Conservation (phyloP, 92 coral and sea anemone genomes). For the Porites lobata region DNA sequence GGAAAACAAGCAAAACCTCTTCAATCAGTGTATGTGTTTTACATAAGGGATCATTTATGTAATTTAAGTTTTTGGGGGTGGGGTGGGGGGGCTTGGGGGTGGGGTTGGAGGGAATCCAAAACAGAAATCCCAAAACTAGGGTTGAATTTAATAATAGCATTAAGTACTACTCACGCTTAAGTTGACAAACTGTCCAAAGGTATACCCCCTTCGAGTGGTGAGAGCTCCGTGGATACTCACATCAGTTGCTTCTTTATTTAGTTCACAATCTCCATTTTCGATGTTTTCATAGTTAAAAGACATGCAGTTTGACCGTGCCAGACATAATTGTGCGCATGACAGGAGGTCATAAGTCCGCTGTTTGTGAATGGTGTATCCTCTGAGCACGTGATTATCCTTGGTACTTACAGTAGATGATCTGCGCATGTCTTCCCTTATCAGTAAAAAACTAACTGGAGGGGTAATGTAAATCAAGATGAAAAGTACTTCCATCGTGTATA, state of each 20-base stretch:
- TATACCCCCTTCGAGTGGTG: slow-evolving; percentile 21
- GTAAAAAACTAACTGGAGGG: background rate
- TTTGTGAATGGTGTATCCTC: slow-evolving; percentile 53
- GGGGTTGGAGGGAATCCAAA: too few relatives aligned
- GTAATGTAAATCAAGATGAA: background rate
- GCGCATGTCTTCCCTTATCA: slow-evolving; percentile 24
- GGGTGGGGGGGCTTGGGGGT: too few relatives aligned
- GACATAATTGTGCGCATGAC: slow-evolving; percentile 78
- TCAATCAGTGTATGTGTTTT: too few relatives aligned
- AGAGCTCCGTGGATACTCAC: background rate
- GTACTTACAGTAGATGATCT: slow-evolving; percentile 55
- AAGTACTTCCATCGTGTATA: background rate
- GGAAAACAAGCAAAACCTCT: too few relatives aligned
- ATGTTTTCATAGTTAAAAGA: slow-evolving; percentile 77
- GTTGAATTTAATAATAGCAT: too few relatives aligned
- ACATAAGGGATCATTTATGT: too few relatives aligned
- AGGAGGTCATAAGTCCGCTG: slow-evolving; percentile 71
- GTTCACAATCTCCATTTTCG: slow-evolving; percentile 64
- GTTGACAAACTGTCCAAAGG: slow-evolving; percentile 57
- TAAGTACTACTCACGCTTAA: slow-evolving; percentile 27
- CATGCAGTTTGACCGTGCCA: slow-evolving; percentile 58
- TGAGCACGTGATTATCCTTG: slow-evolving; percentile 59
- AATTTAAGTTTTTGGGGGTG: too few relatives aligned
- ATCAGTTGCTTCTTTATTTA: slow-evolving; percentile 23
- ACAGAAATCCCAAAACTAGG: background rate